These are phyloP conservation scores for Neomicropteryx cornuta DNA, from an alignment of 1,140 invertebrate species.

Conservation along the genomic window DNA sequence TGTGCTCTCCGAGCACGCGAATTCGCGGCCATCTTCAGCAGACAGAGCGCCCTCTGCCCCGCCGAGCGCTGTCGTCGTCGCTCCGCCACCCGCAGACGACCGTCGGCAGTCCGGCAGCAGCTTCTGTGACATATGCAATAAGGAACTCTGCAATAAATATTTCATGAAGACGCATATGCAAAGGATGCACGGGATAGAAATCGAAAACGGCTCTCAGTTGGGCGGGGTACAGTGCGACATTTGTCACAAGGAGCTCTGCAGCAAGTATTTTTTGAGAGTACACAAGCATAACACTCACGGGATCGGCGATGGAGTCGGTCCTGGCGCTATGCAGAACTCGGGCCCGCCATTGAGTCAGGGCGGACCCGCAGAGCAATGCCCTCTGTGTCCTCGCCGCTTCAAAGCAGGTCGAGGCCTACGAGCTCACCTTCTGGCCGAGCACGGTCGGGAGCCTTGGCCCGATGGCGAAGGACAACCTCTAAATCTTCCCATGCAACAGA, in stretches of 20 bases:
- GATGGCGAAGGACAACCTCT: slow-evolving; percentile 15
- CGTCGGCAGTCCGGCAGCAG: too few relatives aligned
- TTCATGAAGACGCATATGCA: slow-evolving; percentile 99
- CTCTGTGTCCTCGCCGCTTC: slow-evolving; percentile 78
- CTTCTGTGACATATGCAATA: slow-evolving; percentile 98
- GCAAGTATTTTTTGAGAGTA: slow-evolving; percentile 93
- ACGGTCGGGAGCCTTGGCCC: slow-evolving; percentile 39
- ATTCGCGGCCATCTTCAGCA: slow-evolving; percentile 12
- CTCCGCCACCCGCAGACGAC: slow-evolving; percentile 46
- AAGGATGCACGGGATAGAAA: slow-evolving; percentile 96
- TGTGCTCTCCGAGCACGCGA: slow-evolving; percentile 47
- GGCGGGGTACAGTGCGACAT: slow-evolving; percentile 92
- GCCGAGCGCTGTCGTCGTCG: slow-evolving; percentile 9
- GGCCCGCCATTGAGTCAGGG: slow-evolving; percentile 40
- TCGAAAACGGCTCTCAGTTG: slow-evolving; percentile 82
- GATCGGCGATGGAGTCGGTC: slow-evolving; percentile 75
- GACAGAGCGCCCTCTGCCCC: slow-evolving; percentile 13
- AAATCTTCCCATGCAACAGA: slow-evolving; percentile 32
- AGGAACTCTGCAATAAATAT: slow-evolving; percentile 99
- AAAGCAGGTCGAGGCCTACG: slow-evolving; percentile 83
- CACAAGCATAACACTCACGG: slow-evolving; percentile 98
- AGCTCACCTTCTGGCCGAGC: slow-evolving; percentile 78
- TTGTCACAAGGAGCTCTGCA: slow-evolving; percentile 94
- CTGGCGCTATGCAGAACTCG: slow-evolving; percentile 45
- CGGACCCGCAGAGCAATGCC: slow-evolving; percentile 54